Conservation (phyloP, 1,140 invertebrate genomes). For the Tetragonula clypearis region DNA sequence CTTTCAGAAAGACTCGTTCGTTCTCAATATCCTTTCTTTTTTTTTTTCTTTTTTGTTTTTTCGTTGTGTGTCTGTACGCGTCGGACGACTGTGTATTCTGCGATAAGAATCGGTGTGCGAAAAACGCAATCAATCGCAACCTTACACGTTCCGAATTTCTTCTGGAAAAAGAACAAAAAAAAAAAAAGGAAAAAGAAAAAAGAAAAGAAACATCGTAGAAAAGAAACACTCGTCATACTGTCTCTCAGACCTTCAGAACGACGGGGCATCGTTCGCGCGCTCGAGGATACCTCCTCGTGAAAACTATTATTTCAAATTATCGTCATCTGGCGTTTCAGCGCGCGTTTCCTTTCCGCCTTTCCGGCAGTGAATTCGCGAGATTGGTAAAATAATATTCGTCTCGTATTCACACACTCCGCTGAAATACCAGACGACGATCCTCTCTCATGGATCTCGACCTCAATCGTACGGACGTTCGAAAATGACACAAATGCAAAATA, state of each 20-base stretch:
- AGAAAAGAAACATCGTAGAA: conserved; percentile 17
- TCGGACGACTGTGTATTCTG: not conserved
- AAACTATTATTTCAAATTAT: not conserved
- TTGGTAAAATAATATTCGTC: too few species aligned
- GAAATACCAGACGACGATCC: not conserved
- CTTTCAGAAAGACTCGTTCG: not conserved
- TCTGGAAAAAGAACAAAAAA: too few species aligned
- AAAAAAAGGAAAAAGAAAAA: too few species aligned
- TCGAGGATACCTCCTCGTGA: conserved; percentile 4
- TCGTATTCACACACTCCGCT: not conserved
- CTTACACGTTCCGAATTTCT: conserved; percentile 8
- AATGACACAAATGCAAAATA: not conserved
- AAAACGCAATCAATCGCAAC: not conserved
- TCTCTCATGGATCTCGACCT: conserved; percentile 45
- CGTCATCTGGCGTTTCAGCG: conserved; percentile 1
- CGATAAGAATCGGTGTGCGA: not conserved
- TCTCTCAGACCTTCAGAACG: not conserved
- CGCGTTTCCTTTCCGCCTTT: too few species aligned
- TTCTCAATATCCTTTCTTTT: not conserved
- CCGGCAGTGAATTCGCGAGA: too few species aligned
- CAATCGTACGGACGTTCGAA: conserved; percentile 47
- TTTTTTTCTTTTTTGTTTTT: too few species aligned
- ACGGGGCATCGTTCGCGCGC: not conserved
- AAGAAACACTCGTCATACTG: conserved; percentile 5
- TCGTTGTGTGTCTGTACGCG: not conserved